phyloP scores from a whole-genome alignment of 1,140 invertebrate species.

The Eurytemora carolleeae region DNA sequence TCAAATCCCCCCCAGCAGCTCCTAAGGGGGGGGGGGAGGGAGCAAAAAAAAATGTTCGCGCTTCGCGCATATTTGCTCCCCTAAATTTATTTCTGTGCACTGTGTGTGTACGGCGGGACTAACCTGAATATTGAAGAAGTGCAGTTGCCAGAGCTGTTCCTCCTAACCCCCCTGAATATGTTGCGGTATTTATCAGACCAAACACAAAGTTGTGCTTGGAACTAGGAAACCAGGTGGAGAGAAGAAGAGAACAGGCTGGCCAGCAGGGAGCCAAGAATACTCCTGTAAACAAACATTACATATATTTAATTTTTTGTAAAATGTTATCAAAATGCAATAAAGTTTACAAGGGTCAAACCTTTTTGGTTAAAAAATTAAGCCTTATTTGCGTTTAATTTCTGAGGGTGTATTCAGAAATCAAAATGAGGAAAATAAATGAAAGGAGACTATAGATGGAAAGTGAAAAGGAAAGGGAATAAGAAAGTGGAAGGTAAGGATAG shows the following conservation, averaged over 20 bases:
- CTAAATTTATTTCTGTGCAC: too few species aligned
- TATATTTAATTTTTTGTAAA: neutral
- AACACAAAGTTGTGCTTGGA: neutral
- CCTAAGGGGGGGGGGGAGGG: too few species aligned
- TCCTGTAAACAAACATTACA: neutral
- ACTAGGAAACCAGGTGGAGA: neutral
- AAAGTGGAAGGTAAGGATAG: too few species aligned
- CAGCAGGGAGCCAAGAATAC: neutral
- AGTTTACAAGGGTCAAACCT: neutral
- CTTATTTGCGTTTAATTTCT: neutral
- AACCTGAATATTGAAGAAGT: neutral
- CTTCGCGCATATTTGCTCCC: neutral
- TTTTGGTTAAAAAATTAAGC: neutral
- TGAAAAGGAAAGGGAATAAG: too few species aligned
- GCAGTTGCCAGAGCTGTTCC: neutral
- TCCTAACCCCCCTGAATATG: neutral
- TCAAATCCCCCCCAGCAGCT: neutral
- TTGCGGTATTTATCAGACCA: neutral
- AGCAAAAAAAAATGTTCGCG: neutral
- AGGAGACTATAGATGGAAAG: too few species aligned
- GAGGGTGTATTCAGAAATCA: too few species aligned
- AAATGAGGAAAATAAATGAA: too few species aligned
- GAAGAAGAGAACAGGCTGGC: neutral
- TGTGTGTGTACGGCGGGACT: too few species aligned
- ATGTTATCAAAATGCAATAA: neutral